Base-by-base conservation (phyloP, 2,888 invertebrate genomes). In the Pandemis corylana region DNA sequence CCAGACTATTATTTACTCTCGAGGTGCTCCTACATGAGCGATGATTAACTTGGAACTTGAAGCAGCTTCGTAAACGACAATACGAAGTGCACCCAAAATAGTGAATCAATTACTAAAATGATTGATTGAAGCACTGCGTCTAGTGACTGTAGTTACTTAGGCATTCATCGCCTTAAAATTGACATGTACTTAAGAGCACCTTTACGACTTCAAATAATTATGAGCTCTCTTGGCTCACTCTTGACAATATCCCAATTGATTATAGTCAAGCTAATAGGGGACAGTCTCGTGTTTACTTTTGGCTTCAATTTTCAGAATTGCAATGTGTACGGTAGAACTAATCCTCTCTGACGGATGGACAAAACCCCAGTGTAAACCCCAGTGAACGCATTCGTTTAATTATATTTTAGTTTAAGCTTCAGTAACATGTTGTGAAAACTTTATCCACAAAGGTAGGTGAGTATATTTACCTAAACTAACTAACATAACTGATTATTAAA, bases 371-470 rank as follows among this genome's bases (percentile, higher is more conserved):
- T 46, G 5, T 65, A 51, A 51, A 7, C 51, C 13, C 51, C 13
- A 51, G 51, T 51, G 51, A 51, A 46, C 36, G 13, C 13, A 41
- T 20, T 56, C 15, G 7, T 49, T 41, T 49, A 9, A 56, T 15
- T 51, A 51, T 67, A 51, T 42, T 66, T 72, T 66, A 67, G 59
- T 67, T 6, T 72, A 61, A 66, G 15, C 51, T 88, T 90, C 89
- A 85, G 84, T 88, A 88, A 88, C 93, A 87, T 92, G 91, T 93
- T 92, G 91, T 92, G 92, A 92, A 89, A 87, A 79, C 28, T 36
- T 36, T 36, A 36, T 36, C 28, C 28, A 36, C 28, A 36, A 36
- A 36, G 28, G 28, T 36, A 36, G 28, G 28, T 36, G 2, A 36
- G 28, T 36, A 36, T 36, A 36, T 36, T 79, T 78, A 87, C 85